Conservation (phyloP, 2,888 invertebrate genomes). For the Eubasilissa splendida region DNA sequence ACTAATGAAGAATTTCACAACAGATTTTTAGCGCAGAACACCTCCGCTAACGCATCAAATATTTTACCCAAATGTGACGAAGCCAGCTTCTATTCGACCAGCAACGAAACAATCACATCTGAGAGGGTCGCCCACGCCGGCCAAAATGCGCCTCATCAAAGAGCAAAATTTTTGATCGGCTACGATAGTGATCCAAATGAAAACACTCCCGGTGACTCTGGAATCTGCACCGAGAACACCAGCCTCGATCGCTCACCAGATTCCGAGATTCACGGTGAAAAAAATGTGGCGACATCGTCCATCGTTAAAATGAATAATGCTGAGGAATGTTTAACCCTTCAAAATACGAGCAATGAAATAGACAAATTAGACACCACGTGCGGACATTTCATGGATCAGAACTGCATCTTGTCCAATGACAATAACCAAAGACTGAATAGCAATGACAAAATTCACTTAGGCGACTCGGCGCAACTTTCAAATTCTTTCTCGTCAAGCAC, state of each 20-base stretch:
- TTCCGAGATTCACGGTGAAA: conserved; percentile 65
- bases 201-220: conserved; percentile 73
- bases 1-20: conserved; percentile 70
- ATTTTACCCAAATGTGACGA: conserved; percentile 62
- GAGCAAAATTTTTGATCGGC: conserved; percentile 68
- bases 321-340: conserved; percentile 12
- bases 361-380: conserved; percentile 59
- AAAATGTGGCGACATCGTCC: conserved; percentile 59
- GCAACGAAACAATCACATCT: conserved; percentile 64
- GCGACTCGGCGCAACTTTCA: conserved; percentile 33
- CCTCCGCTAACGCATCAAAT: conserved; percentile 12
- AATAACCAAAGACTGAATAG: conserved; percentile 56
- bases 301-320: conserved; percentile 2
- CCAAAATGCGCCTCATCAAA: conserved; percentile 37
- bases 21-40: conserved; percentile 62
- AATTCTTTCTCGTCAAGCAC: conserved; percentile 43
- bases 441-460: conserved; percentile 32
- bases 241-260: conserved; percentile 79
- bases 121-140: conserved; percentile 45
- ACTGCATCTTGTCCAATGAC: conserved; percentile 67
- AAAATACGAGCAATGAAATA: conserved; percentile 21
- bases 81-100: conserved; percentile 66
- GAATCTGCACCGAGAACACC: conserved; percentile 82
- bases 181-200: conserved; percentile 68
- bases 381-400: conserved; percentile 67